Conservation (phyloP, 1,140 invertebrate species). For the Bactericera cockerelli region DNA sequence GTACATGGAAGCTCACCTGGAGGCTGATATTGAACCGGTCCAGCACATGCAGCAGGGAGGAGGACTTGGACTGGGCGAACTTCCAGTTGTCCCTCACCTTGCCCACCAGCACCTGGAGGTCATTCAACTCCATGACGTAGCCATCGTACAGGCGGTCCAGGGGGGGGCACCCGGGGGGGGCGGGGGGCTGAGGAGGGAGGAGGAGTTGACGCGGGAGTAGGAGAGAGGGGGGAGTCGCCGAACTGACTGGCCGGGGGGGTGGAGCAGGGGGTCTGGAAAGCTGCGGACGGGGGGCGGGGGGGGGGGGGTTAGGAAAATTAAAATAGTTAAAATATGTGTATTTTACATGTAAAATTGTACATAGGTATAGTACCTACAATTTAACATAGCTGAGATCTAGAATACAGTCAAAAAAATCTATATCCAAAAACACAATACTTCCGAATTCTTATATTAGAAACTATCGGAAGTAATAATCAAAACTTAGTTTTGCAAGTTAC, state of each 20-base stretch:
- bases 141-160: conserved; percentile 26
- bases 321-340: too few relatives aligned
- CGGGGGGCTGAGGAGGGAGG: not conserved
- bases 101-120: conserved; percentile 76
- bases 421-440: too few relatives aligned
- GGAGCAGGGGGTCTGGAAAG: conserved; percentile 81
- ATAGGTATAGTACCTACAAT: too few relatives aligned
- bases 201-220: not conserved
- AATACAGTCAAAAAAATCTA: too few relatives aligned
- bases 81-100: conserved; percentile 79
- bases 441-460: too few relatives aligned
- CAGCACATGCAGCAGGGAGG: conserved; percentile 68
- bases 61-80: conserved; percentile 64
- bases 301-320: too few relatives aligned
- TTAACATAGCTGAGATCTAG: too few relatives aligned
- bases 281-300: conserved; percentile 21
- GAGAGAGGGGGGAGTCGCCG: conserved; percentile 30
- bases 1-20: too few relatives aligned
- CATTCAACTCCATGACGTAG: conserved; percentile 66
- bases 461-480: too few relatives aligned
- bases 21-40: conserved; percentile 82
- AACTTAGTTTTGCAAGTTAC: too few relatives aligned
- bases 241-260: conserved; percentile 69
- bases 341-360: too few relatives aligned
- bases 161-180: not conserved